These are phyloP conservation scores for Megaceryle maxima DNA, from an alignment of 2,113 vertebrate species.

Conservation along the genomic window DNA sequence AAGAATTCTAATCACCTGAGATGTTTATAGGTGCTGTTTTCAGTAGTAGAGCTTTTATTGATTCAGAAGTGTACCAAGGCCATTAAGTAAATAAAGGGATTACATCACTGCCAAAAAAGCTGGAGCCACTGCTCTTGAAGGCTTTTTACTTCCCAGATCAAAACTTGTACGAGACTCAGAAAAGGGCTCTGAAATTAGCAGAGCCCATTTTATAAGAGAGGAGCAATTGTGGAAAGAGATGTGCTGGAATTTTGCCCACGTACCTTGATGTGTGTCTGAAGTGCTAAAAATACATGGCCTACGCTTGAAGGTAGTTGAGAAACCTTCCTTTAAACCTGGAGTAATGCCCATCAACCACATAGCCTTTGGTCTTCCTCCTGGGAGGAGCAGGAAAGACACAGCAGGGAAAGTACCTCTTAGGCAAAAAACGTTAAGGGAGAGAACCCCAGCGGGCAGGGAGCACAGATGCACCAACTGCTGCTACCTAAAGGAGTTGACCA, in stretches of 20 bases:
- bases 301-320: fast-evolving
- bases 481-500: not conserved
- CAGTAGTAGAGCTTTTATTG: not conserved
- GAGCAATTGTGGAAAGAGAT: not conserved
- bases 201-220: fast-evolving
- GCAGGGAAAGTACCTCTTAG: not conserved
- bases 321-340: not conserved
- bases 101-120: not conserved
- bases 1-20: not conserved
- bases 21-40: not conserved
- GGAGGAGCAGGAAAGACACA: not conserved
- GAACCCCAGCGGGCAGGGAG: not conserved
- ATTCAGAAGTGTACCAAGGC: not conserved
- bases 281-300: not conserved
- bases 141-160: not conserved
- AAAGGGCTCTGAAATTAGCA: not conserved
- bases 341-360: fast-evolving
- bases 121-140: not conserved
- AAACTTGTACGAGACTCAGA: fast-evolving
- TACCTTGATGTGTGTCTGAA: not conserved
- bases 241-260: not conserved
- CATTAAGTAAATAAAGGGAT: not conserved
- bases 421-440: not conserved
- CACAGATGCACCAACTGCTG: fast-evolving
- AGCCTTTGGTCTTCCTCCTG: not conserved